Evolutionary conservation across 2,113 vertebrate genomes (phyloP).

Genomic region (Heterocephalus glaber): DNA sequence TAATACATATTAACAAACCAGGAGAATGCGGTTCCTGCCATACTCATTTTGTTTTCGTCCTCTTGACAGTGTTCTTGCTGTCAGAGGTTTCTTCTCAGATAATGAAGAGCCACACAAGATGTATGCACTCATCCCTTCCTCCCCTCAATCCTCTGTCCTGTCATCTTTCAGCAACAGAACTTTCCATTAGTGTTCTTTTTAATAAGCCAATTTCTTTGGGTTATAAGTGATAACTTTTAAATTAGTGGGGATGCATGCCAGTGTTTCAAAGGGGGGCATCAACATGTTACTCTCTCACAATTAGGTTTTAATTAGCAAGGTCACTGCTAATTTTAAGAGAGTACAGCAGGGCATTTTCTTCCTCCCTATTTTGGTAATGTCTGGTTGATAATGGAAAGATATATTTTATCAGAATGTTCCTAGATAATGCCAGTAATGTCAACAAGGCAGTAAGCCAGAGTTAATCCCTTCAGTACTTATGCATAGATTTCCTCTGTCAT

Average conservation of each 20-base stretch:
- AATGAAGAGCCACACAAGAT: slow-evolving; percentile 54
- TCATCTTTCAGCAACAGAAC: slow-evolving; percentile 48
- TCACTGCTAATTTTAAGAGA: slow-evolving; percentile 60
- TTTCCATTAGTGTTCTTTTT: slow-evolving; percentile 56
- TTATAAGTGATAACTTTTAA: slow-evolving; percentile 69
- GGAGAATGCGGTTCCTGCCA: slow-evolving; percentile 42
- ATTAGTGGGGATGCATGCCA: slow-evolving; percentile 60
- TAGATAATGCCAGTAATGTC: slow-evolving; percentile 45
- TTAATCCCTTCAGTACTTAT: not conserved
- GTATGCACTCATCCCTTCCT: not conserved
- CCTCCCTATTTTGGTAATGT: not conserved
- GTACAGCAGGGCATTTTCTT: not conserved
- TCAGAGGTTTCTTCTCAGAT: slow-evolving; percentile 53
- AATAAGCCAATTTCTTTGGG: slow-evolving; percentile 61
- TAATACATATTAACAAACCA: slow-evolving; percentile 53
- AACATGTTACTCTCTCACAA: slow-evolving; percentile 35
- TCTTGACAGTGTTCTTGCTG: slow-evolving; percentile 32
- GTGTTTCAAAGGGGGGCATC: slow-evolving; percentile 57
- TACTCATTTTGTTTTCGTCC: not conserved
- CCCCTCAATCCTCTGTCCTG: slow-evolving; percentile 38
- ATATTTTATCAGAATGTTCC: not conserved
- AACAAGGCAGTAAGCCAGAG: not conserved
- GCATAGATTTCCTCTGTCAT: not conserved
- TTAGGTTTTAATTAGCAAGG: slow-evolving; percentile 74
- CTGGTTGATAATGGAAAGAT: slow-evolving; percentile 5